Percentiles rank a stretch among this genome's conserved stretches.
Evolutionary conservation across 2,888 invertebrate genomes (phyloP).

Genomic region (Xestia ashworthii): DNA sequence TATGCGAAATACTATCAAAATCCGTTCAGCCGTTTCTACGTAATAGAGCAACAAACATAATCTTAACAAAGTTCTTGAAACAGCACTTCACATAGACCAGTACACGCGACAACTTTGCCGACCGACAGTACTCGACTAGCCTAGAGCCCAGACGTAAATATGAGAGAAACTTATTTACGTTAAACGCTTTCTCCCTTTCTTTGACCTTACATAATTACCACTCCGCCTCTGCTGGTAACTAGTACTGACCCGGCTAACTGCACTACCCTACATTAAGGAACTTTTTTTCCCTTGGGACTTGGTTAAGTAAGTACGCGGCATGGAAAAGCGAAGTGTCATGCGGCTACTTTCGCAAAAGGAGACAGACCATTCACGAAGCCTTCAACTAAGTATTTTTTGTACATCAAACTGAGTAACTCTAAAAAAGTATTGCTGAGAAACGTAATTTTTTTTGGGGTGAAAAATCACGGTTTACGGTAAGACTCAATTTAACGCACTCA

Average conservation of each 20-base stretch:
- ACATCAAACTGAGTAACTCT: not conserved
- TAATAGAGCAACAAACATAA: not conserved
- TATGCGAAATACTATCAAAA: not conserved
- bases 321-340: not conserved
- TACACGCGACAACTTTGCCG: constrained; percentile 14
- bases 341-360: not conserved
- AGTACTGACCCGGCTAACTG: constrained; percentile 66
- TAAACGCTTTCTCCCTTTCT: constrained; percentile 57
- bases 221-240: constrained; percentile 48
- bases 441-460: not conserved
- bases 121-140: not conserved
- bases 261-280: constrained; percentile 54
- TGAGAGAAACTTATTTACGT: constrained; percentile 52
- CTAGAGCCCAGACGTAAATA: constrained; percentile 27
- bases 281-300: constrained; percentile 64
- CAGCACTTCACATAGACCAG: not conserved
- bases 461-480: not conserved
- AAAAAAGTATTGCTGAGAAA: not conserved
- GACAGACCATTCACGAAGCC: not conserved
- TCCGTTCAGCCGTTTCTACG: constrained; percentile 1
- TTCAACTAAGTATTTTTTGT: not conserved
- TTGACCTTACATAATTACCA: constrained; percentile 60
- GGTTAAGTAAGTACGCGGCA: constrained; percentile 4
- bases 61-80: not conserved
- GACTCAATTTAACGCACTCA: not conserved